Evolutionary conservation across 2,797 vertebrate species (phyloP), one percentile per base, ranked within the genome.

Genomic region (Kryptolebias ocellatus): DNA sequence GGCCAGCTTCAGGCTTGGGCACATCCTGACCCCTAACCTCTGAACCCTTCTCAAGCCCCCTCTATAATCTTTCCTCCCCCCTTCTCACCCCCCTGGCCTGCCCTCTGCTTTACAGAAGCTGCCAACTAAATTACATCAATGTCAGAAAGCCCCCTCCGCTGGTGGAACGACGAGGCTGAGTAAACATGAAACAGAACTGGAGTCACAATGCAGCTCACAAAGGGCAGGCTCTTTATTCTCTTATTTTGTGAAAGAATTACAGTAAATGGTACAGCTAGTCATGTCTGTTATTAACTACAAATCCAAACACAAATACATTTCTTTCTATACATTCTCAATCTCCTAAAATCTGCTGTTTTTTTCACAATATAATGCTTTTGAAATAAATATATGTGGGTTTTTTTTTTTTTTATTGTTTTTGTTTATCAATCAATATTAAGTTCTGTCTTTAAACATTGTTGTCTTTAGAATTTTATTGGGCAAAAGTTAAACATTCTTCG

Each of bases 41-140:
- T 84, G 73, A 83, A 70, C 70, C 75, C 67, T 59, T 28, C 67
- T 39, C 64, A 46, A 75, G 54, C 73, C 70, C 57, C 66, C 56
- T 51, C 10, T 16, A 10, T 39, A 46, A 42, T 60, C 52, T 54
- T 20, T 28, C 65, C 52, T 49, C 69, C 60, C 62, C 27, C 52
- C 4, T 66, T 64, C 60, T 69, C 69, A 60, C 58, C 70, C 75
- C 73, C 65, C 67, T 3, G 1, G 72, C 78, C 66, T 78, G 65
- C 70, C 72, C 71, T 78, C 67, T 60, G 57, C 61, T 85, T 71
- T 28, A 56, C 68, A 84, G 81, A 68, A 64, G 79, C 86, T 92
- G 87, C 90, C 90, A 92, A 89, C 81, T 75, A 77, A 81, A 90
- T 90, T 80, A 92, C 86, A 90, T 92, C 87, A 88, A 71, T 79